A percentile compares a stretch with the other conserved stretches of the same genome.
Evolutionary conservation across 2,888 invertebrate species (phyloP).

Genomic region (Phaedon cochleariae): DNA sequence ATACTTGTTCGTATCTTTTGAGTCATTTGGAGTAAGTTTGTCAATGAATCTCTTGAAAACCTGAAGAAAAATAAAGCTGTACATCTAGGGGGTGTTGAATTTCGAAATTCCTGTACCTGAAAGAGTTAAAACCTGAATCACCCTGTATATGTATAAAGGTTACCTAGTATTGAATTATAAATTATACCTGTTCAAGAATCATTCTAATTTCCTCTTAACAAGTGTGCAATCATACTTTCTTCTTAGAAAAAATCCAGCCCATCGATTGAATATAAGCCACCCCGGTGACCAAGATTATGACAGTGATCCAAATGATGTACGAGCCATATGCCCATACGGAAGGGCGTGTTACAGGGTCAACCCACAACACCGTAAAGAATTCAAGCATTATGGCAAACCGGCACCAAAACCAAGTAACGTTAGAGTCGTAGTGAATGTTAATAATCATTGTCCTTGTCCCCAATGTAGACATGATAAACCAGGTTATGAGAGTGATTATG

Average conservation of each 20-base stretch:
- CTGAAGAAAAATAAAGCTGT: too few species aligned
- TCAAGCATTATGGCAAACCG: slow-evolving; percentile 58
- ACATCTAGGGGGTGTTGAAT: too few species aligned
- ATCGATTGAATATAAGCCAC: slow-evolving; percentile 70
- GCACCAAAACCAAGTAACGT: slow-evolving; percentile 42
- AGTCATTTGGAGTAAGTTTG: too few species aligned
- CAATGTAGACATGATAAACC: slow-evolving; percentile 41
- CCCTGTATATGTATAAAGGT: too few species aligned
- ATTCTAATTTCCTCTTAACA: too few species aligned
- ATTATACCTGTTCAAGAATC: too few species aligned
- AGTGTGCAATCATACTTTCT: slow-evolving; percentile 10
- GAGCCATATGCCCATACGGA: slow-evolving; percentile 69
- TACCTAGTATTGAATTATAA: too few species aligned
- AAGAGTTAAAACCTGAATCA: too few species aligned
- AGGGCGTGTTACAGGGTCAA: slow-evolving; percentile 67
- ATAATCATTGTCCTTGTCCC: slow-evolving; percentile 36
- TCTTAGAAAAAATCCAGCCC: slow-evolving; percentile 68
- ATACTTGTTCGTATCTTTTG: too few species aligned
- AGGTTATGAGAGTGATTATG: slow-evolving; percentile 43
- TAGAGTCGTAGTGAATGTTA: slow-evolving; percentile 29
- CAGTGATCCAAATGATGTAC: slow-evolving; percentile 55
- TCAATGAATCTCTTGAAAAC: too few species aligned
- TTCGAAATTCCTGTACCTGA: too few species aligned
- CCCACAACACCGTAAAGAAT: slow-evolving; percentile 66
- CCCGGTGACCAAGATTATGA: slow-evolving; percentile 71